Evolutionary conservation across 2,113 vertebrate genomes (phyloP).

Genomic region (Coryphaenoides rupestris): DNA sequence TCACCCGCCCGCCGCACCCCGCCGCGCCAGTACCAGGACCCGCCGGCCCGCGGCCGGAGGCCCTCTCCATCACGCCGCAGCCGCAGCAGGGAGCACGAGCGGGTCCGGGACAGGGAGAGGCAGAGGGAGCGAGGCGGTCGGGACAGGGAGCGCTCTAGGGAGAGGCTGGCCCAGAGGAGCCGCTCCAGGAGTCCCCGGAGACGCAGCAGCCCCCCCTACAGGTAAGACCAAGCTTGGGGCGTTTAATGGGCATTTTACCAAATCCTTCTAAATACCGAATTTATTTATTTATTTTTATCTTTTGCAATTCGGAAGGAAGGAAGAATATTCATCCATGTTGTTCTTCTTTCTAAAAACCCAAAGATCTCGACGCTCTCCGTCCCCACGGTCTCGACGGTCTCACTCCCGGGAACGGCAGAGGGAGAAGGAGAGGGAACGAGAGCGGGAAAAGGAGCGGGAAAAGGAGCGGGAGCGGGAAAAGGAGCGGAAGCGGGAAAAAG

Average conservation of each 20-base stretch:
- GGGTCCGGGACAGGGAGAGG: slow-evolving; percentile 7
- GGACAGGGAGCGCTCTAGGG: slow-evolving; percentile 34
- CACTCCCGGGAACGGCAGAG: slow-evolving; percentile 50
- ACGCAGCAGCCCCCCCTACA: slow-evolving; percentile 54
- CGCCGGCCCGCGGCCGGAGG: slow-evolving; percentile 40
- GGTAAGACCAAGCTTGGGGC: slow-evolving; percentile 34
- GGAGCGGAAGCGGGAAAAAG: slow-evolving; percentile 30
- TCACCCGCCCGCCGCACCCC: slow-evolving; percentile 34
- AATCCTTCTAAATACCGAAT: too few species aligned
- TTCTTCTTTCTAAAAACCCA: background rate
- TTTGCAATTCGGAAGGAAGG: too few species aligned
- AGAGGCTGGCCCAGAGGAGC: slow-evolving; percentile 49
- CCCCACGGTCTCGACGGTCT: slow-evolving; percentile 58
- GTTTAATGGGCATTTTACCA: too few species aligned
- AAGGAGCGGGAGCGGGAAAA: slow-evolving; percentile 34
- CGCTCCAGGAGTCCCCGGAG: slow-evolving; percentile 62
- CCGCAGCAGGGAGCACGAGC: slow-evolving; percentile 25
- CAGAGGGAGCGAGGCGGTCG: slow-evolving; percentile 17
- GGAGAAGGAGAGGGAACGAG: slow-evolving; percentile 33
- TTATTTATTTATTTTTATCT: too few species aligned
- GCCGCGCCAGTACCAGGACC: slow-evolving; percentile 54
- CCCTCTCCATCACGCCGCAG: slow-evolving; percentile 47
- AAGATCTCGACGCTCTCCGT: slow-evolving; percentile 61
- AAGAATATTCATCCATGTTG: background rate
- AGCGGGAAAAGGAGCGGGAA: slow-evolving; percentile 30